These are phyloP conservation scores for Pygoscelis adeliae DNA, from an alignment of 2,113 vertebrate genomes.

Conservation along the genomic window DNA sequence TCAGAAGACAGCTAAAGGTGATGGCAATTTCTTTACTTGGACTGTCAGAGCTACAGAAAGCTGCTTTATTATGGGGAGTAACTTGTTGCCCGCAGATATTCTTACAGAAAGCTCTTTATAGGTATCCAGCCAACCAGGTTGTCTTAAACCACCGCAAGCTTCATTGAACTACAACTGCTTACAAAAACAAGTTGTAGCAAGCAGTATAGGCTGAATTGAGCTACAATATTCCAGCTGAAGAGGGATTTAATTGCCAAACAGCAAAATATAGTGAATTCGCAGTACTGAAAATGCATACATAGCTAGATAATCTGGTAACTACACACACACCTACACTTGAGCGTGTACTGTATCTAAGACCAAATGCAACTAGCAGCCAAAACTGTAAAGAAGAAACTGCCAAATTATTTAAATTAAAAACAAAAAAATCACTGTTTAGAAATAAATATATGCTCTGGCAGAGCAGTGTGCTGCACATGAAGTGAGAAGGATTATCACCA, in stretches of 20 bases:
- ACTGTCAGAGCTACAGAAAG: neutral
- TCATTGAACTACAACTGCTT: constrained; percentile 82
- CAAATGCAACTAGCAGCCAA: neutral
- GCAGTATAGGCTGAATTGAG: constrained; percentile 49
- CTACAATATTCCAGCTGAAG: constrained; percentile 64
- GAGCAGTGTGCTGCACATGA: neutral
- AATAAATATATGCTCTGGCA: neutral
- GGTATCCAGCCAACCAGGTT: constrained; percentile 59
- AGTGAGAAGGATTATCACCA: neutral
- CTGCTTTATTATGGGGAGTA: constrained; percentile 20
- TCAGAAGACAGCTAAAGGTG: constrained; percentile 73
- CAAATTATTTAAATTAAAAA: neutral
- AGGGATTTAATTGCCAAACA: constrained; percentile 66
- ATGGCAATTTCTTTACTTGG: constrained; percentile 71
- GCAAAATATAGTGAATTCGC: constrained; percentile 58
- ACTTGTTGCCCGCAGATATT: constrained; percentile 72
- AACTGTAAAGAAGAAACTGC: neutral
- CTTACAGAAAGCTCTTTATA: constrained; percentile 72
- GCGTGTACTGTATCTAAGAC: neutral
- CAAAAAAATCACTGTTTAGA: neutral
- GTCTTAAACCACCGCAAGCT: constrained; percentile 75
- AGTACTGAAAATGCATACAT: neutral
- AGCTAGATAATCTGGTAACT: neutral
- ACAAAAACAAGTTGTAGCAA: constrained; percentile 77
- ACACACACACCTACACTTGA: neutral